phyloP scores from a whole-genome alignment of 2,797 vertebrate species.

The Novumbra hubbsi region DNA sequence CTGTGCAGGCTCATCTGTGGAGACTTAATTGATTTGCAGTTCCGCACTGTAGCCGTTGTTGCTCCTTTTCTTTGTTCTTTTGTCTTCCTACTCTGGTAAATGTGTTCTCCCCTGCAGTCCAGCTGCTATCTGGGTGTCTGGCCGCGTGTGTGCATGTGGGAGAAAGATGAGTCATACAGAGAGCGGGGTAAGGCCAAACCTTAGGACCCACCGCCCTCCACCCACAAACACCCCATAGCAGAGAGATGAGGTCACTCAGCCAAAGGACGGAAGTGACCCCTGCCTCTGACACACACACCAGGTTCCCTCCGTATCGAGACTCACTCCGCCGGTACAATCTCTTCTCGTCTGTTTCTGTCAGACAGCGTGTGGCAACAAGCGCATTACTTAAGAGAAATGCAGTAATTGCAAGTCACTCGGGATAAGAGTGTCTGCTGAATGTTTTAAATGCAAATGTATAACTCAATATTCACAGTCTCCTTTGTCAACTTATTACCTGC shows the following conservation, averaged over 20 bases:
- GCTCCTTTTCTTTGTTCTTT: conserved; percentile 2
- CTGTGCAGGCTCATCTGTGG: too few species aligned
- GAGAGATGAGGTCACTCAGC: conserved; percentile 55
- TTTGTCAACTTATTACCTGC: background rate
- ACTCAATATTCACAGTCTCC: background rate
- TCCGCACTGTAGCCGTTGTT: background rate
- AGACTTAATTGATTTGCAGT: too few species aligned
- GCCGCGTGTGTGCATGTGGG: background rate
- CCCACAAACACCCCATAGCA: conserved; percentile 59
- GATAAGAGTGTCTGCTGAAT: too few species aligned
- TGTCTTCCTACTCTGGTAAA: conserved; percentile 42
- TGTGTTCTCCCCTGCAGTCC: conserved; percentile 58
- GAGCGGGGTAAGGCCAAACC: conserved; percentile 48
- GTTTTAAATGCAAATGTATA: too few species aligned
- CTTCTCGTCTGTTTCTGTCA: conserved; percentile 11
- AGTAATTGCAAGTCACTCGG: too few species aligned
- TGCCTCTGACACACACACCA: conserved; percentile 31
- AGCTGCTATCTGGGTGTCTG: conserved; percentile 27
- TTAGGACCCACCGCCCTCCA: conserved; percentile 62
- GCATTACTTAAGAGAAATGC: too few species aligned
- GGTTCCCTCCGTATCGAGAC: background rate
- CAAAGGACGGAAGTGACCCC: conserved; percentile 46
- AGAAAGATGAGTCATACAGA: conserved; percentile 55
- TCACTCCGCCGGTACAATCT: background rate
- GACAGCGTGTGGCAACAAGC: conserved; percentile 6